phyloP scores from a whole-genome alignment of 2,888 invertebrate species.

The Caradrina clavipalpis region DNA sequence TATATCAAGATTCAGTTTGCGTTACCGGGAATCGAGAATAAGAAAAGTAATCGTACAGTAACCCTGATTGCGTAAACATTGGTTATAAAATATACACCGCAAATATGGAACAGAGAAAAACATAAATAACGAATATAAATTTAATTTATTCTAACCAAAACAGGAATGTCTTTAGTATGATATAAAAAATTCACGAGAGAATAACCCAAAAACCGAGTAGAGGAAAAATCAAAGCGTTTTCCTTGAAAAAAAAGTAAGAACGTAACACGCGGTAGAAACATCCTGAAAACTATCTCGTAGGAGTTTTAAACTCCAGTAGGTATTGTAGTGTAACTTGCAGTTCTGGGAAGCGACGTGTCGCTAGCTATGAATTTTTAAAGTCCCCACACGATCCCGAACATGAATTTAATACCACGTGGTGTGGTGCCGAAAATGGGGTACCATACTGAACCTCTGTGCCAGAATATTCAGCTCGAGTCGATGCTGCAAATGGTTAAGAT shows the following conservation, averaged over 20 bases:
- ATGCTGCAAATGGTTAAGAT: not conserved
- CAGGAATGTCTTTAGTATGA: not conserved
- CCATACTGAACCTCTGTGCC: not conserved
- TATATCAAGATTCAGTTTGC: not conserved
- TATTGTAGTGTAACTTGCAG: constrained; percentile 11
- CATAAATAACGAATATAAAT: not conserved
- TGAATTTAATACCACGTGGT: constrained; percentile 11
- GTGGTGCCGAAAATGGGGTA: not conserved
- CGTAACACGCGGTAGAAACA: constrained; percentile 1
- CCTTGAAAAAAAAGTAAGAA: not conserved
- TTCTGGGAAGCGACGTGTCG: not conserved
- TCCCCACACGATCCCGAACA: constrained; percentile 5
- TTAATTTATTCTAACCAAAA: not conserved
- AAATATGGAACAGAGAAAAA: not conserved
- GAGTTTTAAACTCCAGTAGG: constrained; percentile 12
- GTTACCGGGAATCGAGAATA: not conserved
- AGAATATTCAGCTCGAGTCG: not conserved
- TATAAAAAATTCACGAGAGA: not conserved
- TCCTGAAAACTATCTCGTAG: constrained; percentile 17
- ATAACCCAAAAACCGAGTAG: not conserved
- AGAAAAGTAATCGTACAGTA: not conserved
- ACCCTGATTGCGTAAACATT: not conserved
- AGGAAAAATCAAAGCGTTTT: constrained; percentile 7
- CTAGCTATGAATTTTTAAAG: constrained; percentile 33
- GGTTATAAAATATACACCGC: not conserved